Evolutionary conservation across 2,797 vertebrate species (phyloP), one percentile per base, ranked within the genome.

Genomic region (Coranthus polyacanthus): DNA sequence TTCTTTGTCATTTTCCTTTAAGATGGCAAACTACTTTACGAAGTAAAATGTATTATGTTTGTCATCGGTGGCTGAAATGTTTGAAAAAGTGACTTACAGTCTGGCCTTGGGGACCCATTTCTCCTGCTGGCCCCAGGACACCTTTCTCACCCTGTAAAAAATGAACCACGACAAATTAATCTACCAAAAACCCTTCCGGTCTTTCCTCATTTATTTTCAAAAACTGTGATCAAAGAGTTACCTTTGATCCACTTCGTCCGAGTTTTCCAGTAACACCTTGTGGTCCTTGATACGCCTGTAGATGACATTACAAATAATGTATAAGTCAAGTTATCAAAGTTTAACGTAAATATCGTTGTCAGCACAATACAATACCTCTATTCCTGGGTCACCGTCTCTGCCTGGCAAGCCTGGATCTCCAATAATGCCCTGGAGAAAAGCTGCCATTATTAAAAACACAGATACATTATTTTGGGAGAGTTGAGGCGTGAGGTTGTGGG

Each of bases 281-380:
- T 50, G 83, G 83, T 85, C 95, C 95, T 92, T 96, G 95, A 88
- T 94, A 94, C 18, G 94, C 94, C 95, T 96, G 81, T 5, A 29
- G 3, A 60, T 38, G 29, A 60, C 12, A 53, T n/a, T n/a, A n/a
- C n/a, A n/a, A n/a, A n/a, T n/a, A n/a, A n/a, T n/a, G n/a, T n/a
- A 32, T 32, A 9, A 32, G 8, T 32, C 7, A 32, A 32, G 29
- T 32, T 9, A 10, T 10, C 20, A 29, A 32, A 43, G 13, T 4
- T 32, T 16, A 43, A 32, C 5, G 6, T 10, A 34, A 22, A 13
- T n/a, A 13, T 49, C 18, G 29, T 41, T 41, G 47, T 59, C 22
- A 68, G 17, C 9, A 32, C 12, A 60, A 37, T 36, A 46, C 32
- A 68, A 42, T 93, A 95, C 94, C 92, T 95, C 94, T 72, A 94